A percentile compares a stretch with the other conserved stretches of the same genome.
Evolutionary conservation across 2,888 invertebrate genomes (phyloP).

Genomic region (Lepidonotus clava): DNA sequence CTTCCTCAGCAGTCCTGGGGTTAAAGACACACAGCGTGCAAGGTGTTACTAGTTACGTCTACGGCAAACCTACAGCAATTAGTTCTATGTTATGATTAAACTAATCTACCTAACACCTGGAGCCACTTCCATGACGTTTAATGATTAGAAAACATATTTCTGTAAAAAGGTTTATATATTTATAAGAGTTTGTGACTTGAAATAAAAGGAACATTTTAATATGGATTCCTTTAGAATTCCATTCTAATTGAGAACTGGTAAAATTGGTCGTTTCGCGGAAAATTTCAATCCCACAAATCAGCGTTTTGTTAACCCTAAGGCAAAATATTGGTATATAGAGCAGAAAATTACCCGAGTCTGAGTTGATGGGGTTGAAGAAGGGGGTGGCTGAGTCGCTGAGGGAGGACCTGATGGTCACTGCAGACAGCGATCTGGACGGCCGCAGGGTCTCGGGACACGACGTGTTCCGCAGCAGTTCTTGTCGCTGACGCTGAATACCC

Average conservation of each 20-base stretch:
- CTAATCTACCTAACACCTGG: no score
- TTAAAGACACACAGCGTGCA: neutral
- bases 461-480: conserved; percentile 48
- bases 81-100: neutral
- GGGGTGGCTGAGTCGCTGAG: conserved; percentile 59
- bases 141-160: no score
- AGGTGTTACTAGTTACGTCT: neutral
- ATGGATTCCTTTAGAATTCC: no score
- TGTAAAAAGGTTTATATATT: no score
- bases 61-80: neutral
- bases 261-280: no score
- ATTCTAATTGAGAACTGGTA: no score
- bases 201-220: no score
- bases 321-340: neutral
- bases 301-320: neutral
- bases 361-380: conserved; percentile 40
- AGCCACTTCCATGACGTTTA: no score
- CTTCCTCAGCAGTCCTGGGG: neutral
- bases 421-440: conserved; percentile 38
- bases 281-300: no score
- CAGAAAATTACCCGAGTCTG: conserved; percentile 40
- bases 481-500: conserved; percentile 25
- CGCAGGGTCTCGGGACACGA: conserved; percentile 55
- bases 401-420: conserved; percentile 49
- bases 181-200: no score